Evolutionary conservation across 1,140 invertebrate genomes (phyloP).

Genomic region (Papilio xuthus): DNA sequence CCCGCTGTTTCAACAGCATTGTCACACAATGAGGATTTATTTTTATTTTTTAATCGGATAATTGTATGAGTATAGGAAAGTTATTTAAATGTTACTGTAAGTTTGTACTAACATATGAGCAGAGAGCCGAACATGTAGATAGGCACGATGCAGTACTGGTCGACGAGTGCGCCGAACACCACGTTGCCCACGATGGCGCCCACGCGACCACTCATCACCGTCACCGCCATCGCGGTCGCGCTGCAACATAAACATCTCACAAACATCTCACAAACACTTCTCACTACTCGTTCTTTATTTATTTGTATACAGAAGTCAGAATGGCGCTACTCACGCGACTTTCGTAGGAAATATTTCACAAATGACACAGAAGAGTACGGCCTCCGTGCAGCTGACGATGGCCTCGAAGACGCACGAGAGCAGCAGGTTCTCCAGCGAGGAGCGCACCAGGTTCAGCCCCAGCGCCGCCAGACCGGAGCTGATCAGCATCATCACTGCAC

Average conservation of each 20-base stretch:
- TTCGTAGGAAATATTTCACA: conserved; percentile 82
- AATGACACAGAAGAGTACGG: conserved; percentile 83
- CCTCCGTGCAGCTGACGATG: conserved; percentile 82
- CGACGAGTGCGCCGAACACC: conserved; percentile 81
- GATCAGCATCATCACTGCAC: conserved; percentile 80
- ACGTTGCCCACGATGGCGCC: conserved; percentile 83
- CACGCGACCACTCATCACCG: conserved; percentile 81
- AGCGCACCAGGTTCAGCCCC: conserved; percentile 82
- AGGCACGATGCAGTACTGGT: conserved; percentile 81
- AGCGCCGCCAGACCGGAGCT: conserved; percentile 81
- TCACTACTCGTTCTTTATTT: too few relatives aligned
- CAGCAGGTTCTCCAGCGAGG: conserved; percentile 79
- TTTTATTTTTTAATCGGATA: too few relatives aligned
- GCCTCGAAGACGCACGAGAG: conserved; percentile 83
- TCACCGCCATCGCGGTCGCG: conserved; percentile 82
- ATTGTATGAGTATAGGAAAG: too few relatives aligned
- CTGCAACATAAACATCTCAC: conserved; percentile 51
- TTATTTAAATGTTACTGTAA: too few relatives aligned
- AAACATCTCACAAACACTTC: neutral
- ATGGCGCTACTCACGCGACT: conserved; percentile 68
- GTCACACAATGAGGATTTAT: neutral
- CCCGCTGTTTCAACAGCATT: too few relatives aligned
- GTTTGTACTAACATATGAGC: conserved; percentile 78
- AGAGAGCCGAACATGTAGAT: conserved; percentile 82
- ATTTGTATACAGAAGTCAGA: too few relatives aligned